These are phyloP conservation scores for Tetragonula clypearis DNA, from an alignment of 1,140 invertebrate species.

Conservation along the genomic window DNA sequence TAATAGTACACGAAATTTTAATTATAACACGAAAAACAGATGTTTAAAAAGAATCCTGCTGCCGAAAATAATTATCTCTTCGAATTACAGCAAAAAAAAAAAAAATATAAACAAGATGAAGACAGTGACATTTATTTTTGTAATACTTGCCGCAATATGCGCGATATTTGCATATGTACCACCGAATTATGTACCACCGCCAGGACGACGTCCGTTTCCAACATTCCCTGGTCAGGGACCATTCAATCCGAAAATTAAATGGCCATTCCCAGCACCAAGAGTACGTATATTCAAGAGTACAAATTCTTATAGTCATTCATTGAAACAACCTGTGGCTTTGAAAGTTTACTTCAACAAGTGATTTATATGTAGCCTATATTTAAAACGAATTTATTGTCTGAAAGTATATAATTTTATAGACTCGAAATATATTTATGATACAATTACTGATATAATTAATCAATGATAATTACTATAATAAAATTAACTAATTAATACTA, in stretches of 20 bases:
- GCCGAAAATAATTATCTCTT: not conserved
- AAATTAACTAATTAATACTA: no score
- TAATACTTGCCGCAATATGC: slow-evolving; percentile 32
- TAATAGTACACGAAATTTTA: no score
- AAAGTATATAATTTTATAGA: no score
- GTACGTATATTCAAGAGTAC: slow-evolving; percentile 37
- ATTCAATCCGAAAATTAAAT: slow-evolving; percentile 37
- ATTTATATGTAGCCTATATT: no score
- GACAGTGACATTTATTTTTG: slow-evolving; percentile 12
- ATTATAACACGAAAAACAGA: no score
- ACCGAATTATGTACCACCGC: not conserved
- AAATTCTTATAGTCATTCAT: not conserved
- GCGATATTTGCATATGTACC: slow-evolving; percentile 28
- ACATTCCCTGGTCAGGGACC: slow-evolving; percentile 27
- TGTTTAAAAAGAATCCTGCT: no score
- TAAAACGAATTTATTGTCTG: no score
- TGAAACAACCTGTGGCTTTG: not conserved
- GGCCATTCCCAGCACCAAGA: slow-evolving; percentile 13
- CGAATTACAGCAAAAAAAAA: not conserved
- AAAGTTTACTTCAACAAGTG: no score
- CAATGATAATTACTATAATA: no score
- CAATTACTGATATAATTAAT: no score
- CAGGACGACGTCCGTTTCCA: not conserved
- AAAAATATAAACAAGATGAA: slow-evolving; percentile 35
- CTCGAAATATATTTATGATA: no score